Base-by-base conservation (phyloP, 1,140 invertebrate genomes). In the Pachypsylla venusta region DNA sequence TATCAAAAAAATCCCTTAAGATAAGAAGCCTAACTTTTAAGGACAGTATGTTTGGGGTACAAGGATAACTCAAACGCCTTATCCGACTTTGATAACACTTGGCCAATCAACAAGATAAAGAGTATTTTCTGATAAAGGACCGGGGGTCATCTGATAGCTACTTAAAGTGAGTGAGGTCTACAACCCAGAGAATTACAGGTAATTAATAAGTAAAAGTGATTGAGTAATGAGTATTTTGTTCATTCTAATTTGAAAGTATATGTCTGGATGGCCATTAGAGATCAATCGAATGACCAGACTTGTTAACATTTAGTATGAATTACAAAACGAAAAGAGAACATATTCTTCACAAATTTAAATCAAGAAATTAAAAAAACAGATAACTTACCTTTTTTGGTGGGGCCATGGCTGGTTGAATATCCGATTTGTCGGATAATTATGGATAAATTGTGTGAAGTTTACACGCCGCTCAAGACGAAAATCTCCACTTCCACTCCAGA, bases 341-440 rank as follows among this genome's bases (percentile, higher is more conserved):
- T n/a, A n/a, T n/a, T n/a, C n/a, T n/a, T 35, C 16, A 35, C 16
- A 16, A 16, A 16, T 12, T 35, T 16, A 16, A 16, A 16, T 35
- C 30, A 35, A 35, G 30, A 16, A 35, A 35, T 35, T 10, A 35
- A 35, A 10, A 35, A 35, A 35, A 35, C 10, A 35, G 16, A 16
- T 35, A 12, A 35, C n/a, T 48, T 48, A 48, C 42, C 42, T 48
- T 48, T n/a, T 48, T 48, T 19, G 42, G 42, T 7, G 42, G 42
- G 22, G 42, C 42, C 42, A 48, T 48, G 5, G 42, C 42, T 48
- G 42, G 16, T 22, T n/a, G 22, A 19, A 19, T 48, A 48, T 48
- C 42, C 42, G 42, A 48, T 48, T 48, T 10, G 42, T 48, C 42
- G 42, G 42, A 48, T 48, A 48, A 48, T 19, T 19, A 5, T n/a